These are phyloP conservation scores for Fopius arisanus DNA, from an alignment of 1,140 invertebrate species.

Conservation along the genomic window DNA sequence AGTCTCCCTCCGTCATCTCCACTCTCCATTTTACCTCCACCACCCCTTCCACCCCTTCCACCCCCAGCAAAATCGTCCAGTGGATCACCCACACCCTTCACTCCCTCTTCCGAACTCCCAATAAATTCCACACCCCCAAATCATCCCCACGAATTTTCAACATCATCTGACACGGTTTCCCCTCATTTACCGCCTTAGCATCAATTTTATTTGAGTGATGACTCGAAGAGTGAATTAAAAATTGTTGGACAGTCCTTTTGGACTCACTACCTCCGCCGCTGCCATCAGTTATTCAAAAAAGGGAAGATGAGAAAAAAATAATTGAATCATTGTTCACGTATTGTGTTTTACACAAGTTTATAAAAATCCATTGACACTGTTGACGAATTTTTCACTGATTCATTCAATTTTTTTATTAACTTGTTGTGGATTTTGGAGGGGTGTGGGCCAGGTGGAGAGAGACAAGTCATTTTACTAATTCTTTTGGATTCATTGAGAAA, in stretches of 20 bases:
- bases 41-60: conserved; percentile 19
- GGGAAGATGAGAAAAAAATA: not conserved
- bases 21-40: conserved; percentile 38
- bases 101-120: conserved; percentile 15
- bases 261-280: conserved; percentile 25
- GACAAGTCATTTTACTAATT: too few relatives aligned
- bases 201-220: conserved; percentile 30
- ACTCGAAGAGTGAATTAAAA: not conserved
- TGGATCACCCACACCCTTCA: conserved; percentile 3
- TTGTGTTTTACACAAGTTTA: not conserved
- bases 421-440: not conserved
- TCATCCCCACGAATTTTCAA: conserved; percentile 32
- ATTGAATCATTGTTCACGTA: not conserved
- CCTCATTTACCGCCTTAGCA: conserved; percentile 62
- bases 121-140: not conserved
- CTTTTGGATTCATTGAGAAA: too few relatives aligned
- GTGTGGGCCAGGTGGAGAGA: not conserved
- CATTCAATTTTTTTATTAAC: not conserved
- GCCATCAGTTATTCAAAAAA: conserved; percentile 23
- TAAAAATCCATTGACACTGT: conserved; percentile 16
- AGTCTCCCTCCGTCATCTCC: conserved; percentile 28
- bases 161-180: conserved; percentile 57
- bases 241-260: conserved; percentile 28
- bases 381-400: not conserved
- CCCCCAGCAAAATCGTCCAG: conserved; percentile 17